Percentiles rank a stretch among this genome's conserved stretches.
phyloP scores from a whole-genome alignment of 1,140 invertebrate species.

The Drosophila lini region DNA sequence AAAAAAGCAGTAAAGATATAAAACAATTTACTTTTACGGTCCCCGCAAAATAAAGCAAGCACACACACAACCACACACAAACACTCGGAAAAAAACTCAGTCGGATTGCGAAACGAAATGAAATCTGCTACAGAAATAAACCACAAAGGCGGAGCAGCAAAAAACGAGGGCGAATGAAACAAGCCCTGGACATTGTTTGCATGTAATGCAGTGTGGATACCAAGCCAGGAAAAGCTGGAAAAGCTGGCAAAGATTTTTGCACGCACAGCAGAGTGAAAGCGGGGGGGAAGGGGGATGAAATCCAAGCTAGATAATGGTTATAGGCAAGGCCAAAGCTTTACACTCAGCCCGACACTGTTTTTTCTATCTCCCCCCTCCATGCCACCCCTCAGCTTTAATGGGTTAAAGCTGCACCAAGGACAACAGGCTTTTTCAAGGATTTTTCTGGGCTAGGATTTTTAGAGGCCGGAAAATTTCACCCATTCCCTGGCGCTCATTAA shows the following conservation, averaged over 20 bases:
- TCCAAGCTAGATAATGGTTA: constrained; percentile 36
- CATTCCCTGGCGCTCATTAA: constrained; percentile 46
- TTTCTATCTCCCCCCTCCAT: neutral
- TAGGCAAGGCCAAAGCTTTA: constrained; percentile 38
- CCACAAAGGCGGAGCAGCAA: constrained; percentile 47
- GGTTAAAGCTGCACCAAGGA: constrained; percentile 44
- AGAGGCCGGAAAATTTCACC: constrained; percentile 1
- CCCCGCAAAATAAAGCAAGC: constrained; percentile 18
- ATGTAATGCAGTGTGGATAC: constrained; percentile 48
- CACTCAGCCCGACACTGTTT: constrained; percentile 2
- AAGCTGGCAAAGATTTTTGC: constrained; percentile 64
- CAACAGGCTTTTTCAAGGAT: neutral
- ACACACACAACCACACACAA: constrained; percentile 5
- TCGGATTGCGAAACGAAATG: constrained; percentile 68
- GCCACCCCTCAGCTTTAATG: constrained; percentile 46
- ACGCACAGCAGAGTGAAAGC: constrained; percentile 54
- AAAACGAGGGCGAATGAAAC: constrained; percentile 36
- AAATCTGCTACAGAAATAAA: constrained; percentile 76
- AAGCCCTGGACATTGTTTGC: constrained; percentile 54
- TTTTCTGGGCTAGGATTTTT: neutral
- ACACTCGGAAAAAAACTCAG: constrained; percentile 32
- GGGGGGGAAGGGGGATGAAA: neutral
- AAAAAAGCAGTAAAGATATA: constrained; percentile 54
- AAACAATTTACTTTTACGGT: constrained; percentile 76
- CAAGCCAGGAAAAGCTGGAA: constrained; percentile 28